These are phyloP conservation scores for Orthonevra nobilis DNA, from an alignment of 2,888 invertebrate genomes.

Conservation along the genomic window DNA sequence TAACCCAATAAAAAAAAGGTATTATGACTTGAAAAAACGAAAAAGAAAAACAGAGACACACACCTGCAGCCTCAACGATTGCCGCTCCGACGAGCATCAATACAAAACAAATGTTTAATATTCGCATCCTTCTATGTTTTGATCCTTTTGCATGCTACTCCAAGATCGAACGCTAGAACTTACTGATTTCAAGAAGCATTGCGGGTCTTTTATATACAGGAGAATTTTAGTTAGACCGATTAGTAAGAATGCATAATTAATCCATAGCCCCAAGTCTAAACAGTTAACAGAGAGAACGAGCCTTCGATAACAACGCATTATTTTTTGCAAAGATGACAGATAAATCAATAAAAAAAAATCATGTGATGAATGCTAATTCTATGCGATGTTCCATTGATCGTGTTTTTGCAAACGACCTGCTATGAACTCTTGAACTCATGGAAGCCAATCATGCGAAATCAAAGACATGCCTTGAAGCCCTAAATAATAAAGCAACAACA, in stretches of 20 bases:
- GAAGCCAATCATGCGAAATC: too few relatives aligned
- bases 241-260: constrained; percentile 41
- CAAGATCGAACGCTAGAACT: constrained; percentile 46
- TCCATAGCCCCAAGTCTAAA: constrained; percentile 33
- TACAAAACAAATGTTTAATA: constrained; percentile 40
- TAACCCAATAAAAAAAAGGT: too few relatives aligned
- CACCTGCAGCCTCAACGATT: constrained; percentile 62
- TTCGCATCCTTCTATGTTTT: constrained; percentile 38
- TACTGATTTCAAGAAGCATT: constrained; percentile 68
- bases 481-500: too few relatives aligned
- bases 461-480: too few relatives aligned
- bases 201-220: constrained; percentile 71
- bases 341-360: constrained; percentile 24
- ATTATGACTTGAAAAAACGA: too few relatives aligned
- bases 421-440: constrained; percentile 41
- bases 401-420: constrained; percentile 22
- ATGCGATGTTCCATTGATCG: neutral
- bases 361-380: constrained; percentile 28
- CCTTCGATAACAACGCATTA: neutral
- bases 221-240: constrained; percentile 3
- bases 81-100: constrained; percentile 61
- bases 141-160: constrained; percentile 25
- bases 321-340: neutral
- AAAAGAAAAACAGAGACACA: neutral
- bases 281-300: neutral